These are phyloP conservation scores for Anguilla megastoma DNA, from an alignment of 2,797 vertebrate species.

Conservation along the genomic window DNA sequence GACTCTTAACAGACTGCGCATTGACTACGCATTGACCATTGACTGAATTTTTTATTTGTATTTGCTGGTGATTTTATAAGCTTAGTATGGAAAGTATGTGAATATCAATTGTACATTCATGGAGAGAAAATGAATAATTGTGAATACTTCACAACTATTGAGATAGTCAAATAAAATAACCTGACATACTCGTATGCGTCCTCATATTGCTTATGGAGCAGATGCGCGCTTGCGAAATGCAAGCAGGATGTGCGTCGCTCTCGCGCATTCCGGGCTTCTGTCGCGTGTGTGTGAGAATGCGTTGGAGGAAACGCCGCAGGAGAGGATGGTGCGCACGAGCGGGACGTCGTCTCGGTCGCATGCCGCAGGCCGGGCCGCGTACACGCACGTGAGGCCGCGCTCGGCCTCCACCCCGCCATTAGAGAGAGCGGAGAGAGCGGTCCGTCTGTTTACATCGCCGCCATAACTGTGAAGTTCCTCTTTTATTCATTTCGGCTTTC, in stretches of 20 bases:
- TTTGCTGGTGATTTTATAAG: not conserved
- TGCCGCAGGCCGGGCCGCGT: not conserved
- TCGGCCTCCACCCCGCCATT: not conserved
- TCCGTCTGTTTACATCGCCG: slow-evolving; percentile 8
- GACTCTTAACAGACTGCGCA: not conserved
- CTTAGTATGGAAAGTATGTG: not conserved
- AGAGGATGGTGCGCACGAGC: not conserved
- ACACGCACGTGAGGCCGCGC: not conserved
- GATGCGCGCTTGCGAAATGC: slow-evolving; percentile 38
- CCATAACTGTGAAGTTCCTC: not conserved
- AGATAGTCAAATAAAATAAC: slow-evolving; percentile 76
- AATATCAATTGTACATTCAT: not conserved
- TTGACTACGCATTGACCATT: not conserved
- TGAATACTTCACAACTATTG: slow-evolving; percentile 77
- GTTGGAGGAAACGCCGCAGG: slow-evolving; percentile 58
- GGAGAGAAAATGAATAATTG: slow-evolving; percentile 71
- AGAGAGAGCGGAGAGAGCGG: not conserved
- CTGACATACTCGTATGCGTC: slow-evolving; percentile 75
- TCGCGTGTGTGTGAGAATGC: slow-evolving; percentile 64
- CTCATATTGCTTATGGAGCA: slow-evolving; percentile 54
- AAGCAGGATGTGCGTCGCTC: slow-evolving; percentile 1
- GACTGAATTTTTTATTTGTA: not conserved
- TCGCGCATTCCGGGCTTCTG: slow-evolving; percentile 36
- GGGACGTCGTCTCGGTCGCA: no score
- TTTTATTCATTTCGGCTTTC: slow-evolving; percentile 15